Percentiles rank a stretch among this genome's conserved stretches.
Evolutionary conservation across 2,797 vertebrate genomes (phyloP).

Genomic region (Pseudochirops corinnae): DNA sequence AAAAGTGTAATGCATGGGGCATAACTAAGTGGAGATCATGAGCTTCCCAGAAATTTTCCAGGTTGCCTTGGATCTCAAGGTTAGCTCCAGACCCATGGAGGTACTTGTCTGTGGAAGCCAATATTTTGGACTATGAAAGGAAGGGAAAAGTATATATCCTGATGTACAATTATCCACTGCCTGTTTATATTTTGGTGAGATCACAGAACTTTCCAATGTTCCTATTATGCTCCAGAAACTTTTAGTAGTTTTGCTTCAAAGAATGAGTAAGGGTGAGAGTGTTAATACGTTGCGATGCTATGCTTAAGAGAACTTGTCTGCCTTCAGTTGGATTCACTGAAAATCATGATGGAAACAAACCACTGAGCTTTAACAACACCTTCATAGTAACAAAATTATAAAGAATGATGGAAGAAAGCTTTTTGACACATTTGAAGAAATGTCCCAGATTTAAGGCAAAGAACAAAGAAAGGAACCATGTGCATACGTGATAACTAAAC

Average conservation of each 20-base stretch:
- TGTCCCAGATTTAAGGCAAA: conserved; percentile 19
- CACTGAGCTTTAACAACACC: neutral
- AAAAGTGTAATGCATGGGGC: rapidly evolving
- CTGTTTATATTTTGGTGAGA: neutral
- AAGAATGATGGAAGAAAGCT: neutral
- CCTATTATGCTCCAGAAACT: neutral
- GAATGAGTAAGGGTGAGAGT: rapidly evolving
- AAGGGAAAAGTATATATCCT: rapidly evolving
- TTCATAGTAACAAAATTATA: neutral
- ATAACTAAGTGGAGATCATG: neutral
- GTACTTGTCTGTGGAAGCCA: rapidly evolving
- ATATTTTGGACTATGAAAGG: conserved; percentile 26
- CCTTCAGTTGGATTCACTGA: neutral
- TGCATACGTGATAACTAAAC: neutral
- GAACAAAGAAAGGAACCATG: neutral
- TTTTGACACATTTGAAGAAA: rapidly evolving
- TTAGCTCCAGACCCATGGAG: neutral
- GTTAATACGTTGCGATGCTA: neutral
- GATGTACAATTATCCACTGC: rapidly evolving
- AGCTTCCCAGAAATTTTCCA: neutral
- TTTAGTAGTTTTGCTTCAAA: conserved; percentile 47
- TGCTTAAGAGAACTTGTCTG: neutral
- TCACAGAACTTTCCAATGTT: conserved; percentile 10
- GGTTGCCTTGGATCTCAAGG: neutral
- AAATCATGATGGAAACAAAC: neutral